Evolutionary conservation across 2,888 invertebrate species (phyloP), one percentile per base, ranked within the genome.

Genomic region (Rhorus exstirpatorius): DNA sequence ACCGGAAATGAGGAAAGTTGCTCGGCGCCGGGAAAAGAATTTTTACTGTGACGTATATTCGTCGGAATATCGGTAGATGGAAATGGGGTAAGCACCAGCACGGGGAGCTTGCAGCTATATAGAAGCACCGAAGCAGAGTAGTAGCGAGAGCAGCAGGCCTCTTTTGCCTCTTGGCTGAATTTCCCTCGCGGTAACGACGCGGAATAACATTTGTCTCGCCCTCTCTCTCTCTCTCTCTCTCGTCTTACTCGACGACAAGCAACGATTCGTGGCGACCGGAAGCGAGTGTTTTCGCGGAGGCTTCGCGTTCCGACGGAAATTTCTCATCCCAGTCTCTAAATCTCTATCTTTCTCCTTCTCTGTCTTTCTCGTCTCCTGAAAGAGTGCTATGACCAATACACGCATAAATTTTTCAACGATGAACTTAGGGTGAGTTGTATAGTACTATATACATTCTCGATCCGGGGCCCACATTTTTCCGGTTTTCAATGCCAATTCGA

Each of bases 1-100:
- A 84, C 83, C 84, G 85, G 85, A 85, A 84, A 85, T 85, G 85
- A 84, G 83, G 79, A 85, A 85, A 85, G 85, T 85, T 85, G 81
- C 70, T 84, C 76, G 85, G 81, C 84, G 85, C 85, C 84, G 84
- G 83, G 75, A 58, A 81, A 84, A 85, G 84, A 85, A 84, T 84
- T 85, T 80, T 81, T 79, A 58, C 81, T 67, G 67, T 60, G 81
- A 81, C 83, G 79, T 71, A 71, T 41, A 83, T n/a, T n/a, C 78
- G 74, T 80, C 68, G 81, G 75, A 79, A 82, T 82, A 82, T 82
- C 75, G 82, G 82, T 77, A 65, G 79, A 82, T 79, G 82, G 71
- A 84, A 65, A 79, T 80, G 83, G 80, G 76, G 49, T 68, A 46
- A n/a, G 61, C 24, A 26, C 0, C n/a, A 35, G 35, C 61, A 74